These are phyloP conservation scores for Harpagoxenus sublaevis DNA, from an alignment of 2,888 invertebrate species.

Conservation along the genomic window DNA sequence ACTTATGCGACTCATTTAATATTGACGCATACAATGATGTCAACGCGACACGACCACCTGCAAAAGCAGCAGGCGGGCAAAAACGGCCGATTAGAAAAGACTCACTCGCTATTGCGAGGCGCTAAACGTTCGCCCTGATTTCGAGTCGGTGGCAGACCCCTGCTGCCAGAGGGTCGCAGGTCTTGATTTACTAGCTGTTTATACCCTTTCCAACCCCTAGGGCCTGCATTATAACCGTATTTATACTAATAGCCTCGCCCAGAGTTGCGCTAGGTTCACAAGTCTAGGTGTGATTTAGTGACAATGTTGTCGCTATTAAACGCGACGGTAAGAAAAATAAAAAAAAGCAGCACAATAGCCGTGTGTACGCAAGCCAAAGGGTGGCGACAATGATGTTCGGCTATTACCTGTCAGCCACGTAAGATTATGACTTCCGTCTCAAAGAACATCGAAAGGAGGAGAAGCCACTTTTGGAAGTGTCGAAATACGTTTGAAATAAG, in stretches of 20 bases:
- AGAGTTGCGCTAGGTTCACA: conserved; percentile 70
- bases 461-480: conserved; percentile 35
- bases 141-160: conserved; percentile 67
- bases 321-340: conserved; percentile 43
- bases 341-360: conserved; percentile 41
- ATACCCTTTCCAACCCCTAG: conserved; percentile 81
- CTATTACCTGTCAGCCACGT: conserved; percentile 60
- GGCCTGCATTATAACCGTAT: conserved; percentile 84
- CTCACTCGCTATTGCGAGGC: conserved; percentile 53
- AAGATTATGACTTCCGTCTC: conserved; percentile 61
- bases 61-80: conserved; percentile 15
- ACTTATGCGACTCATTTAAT: not conserved
- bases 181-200: conserved; percentile 85
- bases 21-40: not conserved
- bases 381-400: conserved; percentile 53
- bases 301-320: conserved; percentile 65
- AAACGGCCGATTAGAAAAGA: conserved; percentile 55
- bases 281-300: conserved; percentile 76
- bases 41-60: not conserved
- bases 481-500: conserved; percentile 16
- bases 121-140: conserved; percentile 71
- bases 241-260: conserved; percentile 83
- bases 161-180: conserved; percentile 69
- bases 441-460: conserved; percentile 28
- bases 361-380: conserved; percentile 49